Percentiles rank a stretch among this genome's conserved stretches.
Conservation (phyloP, 2,113 vertebrate genomes). For the Mohoua ochrocephala region DNA sequence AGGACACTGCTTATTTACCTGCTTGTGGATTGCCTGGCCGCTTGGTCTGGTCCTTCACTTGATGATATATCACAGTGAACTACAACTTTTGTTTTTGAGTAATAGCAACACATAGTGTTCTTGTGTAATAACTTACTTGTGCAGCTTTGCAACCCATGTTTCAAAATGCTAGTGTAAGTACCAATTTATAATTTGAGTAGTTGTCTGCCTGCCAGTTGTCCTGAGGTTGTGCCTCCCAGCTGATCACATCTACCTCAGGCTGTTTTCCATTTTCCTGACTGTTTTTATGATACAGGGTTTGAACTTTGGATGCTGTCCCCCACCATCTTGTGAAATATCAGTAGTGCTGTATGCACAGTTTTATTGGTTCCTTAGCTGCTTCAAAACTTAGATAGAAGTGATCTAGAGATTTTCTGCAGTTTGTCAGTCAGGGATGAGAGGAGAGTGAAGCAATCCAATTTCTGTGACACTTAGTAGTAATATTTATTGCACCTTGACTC, state of each 20-base stretch:
- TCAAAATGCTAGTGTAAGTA: background rate
- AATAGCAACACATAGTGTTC: background rate
- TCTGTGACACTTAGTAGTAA: background rate
- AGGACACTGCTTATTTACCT: background rate
- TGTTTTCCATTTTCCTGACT: background rate
- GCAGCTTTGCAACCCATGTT: background rate
- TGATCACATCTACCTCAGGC: background rate
- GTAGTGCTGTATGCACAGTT: background rate
- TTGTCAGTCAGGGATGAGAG: background rate
- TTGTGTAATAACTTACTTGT: background rate
- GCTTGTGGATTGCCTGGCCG: background rate
- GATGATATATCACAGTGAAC: background rate
- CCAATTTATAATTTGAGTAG: background rate
- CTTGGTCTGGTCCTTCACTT: background rate
- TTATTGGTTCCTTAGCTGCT: background rate
- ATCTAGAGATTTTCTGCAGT: background rate
- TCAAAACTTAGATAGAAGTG: background rate
- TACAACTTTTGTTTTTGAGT: background rate
- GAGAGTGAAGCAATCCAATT: background rate
- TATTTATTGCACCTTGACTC: slow-evolving; percentile 19
- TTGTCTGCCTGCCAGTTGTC: background rate
- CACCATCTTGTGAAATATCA: background rate
- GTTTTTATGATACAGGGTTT: background rate
- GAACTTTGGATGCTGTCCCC: background rate
- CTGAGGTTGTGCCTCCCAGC: background rate